phyloP scores from a whole-genome alignment of 2,797 vertebrate species.

The Micrastur ruficollis region DNA sequence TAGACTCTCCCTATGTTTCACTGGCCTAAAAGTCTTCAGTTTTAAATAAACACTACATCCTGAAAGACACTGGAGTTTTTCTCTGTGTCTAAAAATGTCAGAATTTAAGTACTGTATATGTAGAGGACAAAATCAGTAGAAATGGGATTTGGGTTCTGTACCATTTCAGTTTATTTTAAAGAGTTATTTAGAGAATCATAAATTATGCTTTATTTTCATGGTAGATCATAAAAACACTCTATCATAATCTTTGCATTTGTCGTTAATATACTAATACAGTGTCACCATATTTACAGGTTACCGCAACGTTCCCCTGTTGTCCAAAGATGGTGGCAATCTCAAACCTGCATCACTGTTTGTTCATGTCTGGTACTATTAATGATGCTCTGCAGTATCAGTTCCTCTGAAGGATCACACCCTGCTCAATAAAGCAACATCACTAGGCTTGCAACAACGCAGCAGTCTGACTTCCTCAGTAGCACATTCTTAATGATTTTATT shows the following conservation, averaged over 20 bases:
- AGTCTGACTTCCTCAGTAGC: background rate
- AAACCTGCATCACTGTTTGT: conserved; percentile 83
- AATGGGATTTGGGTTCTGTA: background rate
- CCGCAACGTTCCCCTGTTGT: conserved; percentile 80
- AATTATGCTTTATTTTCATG: background rate
- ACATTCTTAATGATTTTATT: background rate
- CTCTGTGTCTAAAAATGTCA: background rate
- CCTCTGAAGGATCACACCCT: background rate
- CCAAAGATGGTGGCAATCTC: conserved; percentile 74
- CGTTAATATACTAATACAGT: background rate
- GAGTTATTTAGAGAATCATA: background rate
- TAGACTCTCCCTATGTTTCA: background rate
- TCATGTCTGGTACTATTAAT: conserved; percentile 78
- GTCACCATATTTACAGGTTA: conserved; percentile 79
- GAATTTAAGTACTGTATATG: background rate
- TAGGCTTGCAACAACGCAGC: background rate
- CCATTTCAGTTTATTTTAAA: background rate
- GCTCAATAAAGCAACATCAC: conserved; percentile 67
- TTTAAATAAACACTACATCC: background rate
- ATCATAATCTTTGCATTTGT: background rate
- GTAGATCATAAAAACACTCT: background rate
- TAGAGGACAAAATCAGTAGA: background rate
- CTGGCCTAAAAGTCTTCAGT: background rate
- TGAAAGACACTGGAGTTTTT: background rate
- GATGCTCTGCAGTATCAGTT: background rate